Conservation (phyloP, 2,888 invertebrate genomes). For the Salpingus planirostris region DNA sequence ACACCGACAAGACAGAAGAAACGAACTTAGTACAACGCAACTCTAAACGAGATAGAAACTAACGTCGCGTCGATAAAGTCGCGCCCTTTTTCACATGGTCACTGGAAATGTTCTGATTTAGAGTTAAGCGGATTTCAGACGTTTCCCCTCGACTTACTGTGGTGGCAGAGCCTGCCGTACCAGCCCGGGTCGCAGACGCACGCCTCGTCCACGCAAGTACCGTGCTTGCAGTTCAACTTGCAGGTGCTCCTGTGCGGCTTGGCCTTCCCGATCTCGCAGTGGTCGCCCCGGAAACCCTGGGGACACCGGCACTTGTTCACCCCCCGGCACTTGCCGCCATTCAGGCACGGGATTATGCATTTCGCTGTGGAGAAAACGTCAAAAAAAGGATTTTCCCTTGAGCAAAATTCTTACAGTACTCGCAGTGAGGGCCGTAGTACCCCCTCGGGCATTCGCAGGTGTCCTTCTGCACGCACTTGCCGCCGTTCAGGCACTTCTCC, state of each 20-base stretch:
- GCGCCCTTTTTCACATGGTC: conserved; percentile 16
- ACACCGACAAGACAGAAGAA: too few relatives aligned
- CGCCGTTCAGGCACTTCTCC: conserved; percentile 86
- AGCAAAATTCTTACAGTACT: conserved; percentile 67
- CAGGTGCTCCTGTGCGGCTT: conserved; percentile 60
- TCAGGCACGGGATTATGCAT: conserved; percentile 73
- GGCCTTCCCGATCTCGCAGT: conserved; percentile 81
- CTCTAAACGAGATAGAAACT: too few relatives aligned
- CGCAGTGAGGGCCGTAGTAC: conserved; percentile 81
- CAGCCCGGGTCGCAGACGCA: conserved; percentile 78
- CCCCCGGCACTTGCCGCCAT: conserved; percentile 83
- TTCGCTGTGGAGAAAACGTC: conserved; percentile 26
- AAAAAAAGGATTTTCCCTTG: not conserved
- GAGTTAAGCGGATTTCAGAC: not conserved
- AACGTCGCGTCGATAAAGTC: too few relatives aligned
- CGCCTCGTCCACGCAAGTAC: conserved; percentile 60
- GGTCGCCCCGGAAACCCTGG: conserved; percentile 74
- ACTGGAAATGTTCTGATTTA: conserved; percentile 7
- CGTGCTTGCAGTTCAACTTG: conserved; percentile 67
- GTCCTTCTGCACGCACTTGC: conserved; percentile 90
- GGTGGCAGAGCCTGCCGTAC: conserved; percentile 73
- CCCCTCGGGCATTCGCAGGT: conserved; percentile 88
- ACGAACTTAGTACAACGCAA: too few relatives aligned
- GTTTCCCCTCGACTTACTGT: conserved; percentile 45
- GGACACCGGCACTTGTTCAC: conserved; percentile 86